Base-by-base conservation (phyloP, 1,140 invertebrate species). In the Bombus cullumanus region DNA sequence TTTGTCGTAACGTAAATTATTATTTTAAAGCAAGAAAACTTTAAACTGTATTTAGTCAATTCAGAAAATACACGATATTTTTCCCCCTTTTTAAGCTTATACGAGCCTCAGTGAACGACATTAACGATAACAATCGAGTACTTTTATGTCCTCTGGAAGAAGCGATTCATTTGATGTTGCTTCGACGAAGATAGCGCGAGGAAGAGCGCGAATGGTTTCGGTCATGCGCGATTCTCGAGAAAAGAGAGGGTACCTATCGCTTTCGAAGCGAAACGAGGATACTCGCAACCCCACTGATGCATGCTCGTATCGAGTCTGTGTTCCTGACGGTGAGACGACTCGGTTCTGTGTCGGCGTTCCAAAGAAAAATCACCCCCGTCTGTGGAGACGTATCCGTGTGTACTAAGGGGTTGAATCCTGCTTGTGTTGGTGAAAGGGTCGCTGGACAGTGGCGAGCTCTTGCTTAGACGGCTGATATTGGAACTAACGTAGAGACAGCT, bases 361-460 rank as follows among this genome's bases (percentile, higher is more conserved):
- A 93, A 94, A 94, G 92, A 94, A 94, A 95, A 94, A 94, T 94
- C 89, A 86, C 89, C 88, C 87, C 82, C 86, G 91, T 86, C 90
- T 88, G 89, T 90, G 79, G 90, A 86, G 86, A 74, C 85, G 86
- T 86, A 72, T 91, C 86, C 87, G 89, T 87, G 86, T 87, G 92
- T 90, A 73, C 91, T 94, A 94, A 93, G 93, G 87, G 91, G 92
- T 90, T 89, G 79, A 83, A 80, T 59, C 64, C 62, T 90, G 92
- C 93, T 85, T 90, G 91, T 92, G 82, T 83, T 90, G 73, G 92
- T 91, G 91, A 90, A 92, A 94, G 93, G 94, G 94, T 94, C 92
- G 89, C 95, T 94, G 95, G 94, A 95, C 94, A 94, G 95, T 95
- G 95, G 94, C 94, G 95, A 94, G 90, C 94, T 94, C 95, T 91